Evolutionary conservation across 2,113 vertebrate genomes (phyloP), one percentile per base, ranked within the genome.

Genomic region (Antigone vipio): DNA sequence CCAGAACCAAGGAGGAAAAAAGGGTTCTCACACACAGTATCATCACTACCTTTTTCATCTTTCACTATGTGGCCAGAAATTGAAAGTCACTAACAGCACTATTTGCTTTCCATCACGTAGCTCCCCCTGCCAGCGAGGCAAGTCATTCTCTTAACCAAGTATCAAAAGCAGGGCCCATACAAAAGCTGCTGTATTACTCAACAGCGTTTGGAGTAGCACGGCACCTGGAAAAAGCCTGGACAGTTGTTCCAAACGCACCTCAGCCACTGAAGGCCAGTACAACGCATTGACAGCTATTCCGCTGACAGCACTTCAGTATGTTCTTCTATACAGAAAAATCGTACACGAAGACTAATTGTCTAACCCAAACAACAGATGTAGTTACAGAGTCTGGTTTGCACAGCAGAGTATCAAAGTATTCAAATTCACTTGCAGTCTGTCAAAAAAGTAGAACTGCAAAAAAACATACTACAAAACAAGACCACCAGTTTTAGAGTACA

Each of bases 201-300:
- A 2, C 13, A 4, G 27, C 6, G 21, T 17, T 3, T 20, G 29
- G n/a, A 73, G 44, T 1, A 58, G 19, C 7, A 4, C 0, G 2
- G 21, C 26, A 13, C 68, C 49, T 35, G 58, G 56, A 16, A 35
- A 45, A 73, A 47, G 18, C 49, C 75, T 22, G 47, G 47, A 8
- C 4, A 26, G n/a, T 16, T 78, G n/a, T 16, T 69, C 40, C 24
- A 14, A 18, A 29, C 32, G 66, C 50, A 20, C 60, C 66, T 47
- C 4, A 21, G 35, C 12, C 42, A 32, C 47, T 8, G 2, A 21
- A 42, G 44, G 4, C 22, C 73, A 40, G 56, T 2, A 32, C 23
- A 20, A 27, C 3, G 11, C 44, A 9, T 1, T 4, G 42, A 26
- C 27, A 64, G 40, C 18, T 5, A 1, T 34, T 2, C 15, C 52